These are phyloP conservation scores for Pholis gunnellus DNA, from an alignment of 2,113 vertebrate species.

Conservation along the genomic window DNA sequence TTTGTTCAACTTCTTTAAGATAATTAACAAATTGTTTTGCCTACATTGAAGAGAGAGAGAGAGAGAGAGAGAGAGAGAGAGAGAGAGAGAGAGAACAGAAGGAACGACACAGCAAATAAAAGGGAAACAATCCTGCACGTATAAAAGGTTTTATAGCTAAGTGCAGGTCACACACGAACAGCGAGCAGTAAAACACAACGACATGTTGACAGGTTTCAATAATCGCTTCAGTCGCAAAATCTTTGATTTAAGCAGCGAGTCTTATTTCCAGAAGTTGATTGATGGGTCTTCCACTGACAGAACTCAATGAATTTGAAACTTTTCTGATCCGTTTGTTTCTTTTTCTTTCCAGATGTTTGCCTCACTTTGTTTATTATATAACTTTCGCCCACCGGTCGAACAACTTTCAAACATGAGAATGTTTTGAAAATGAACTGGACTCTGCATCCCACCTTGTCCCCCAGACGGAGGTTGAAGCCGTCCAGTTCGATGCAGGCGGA, in stretches of 20 bases:
- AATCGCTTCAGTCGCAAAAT: conserved; percentile 2
- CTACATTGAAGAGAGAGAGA: neutral
- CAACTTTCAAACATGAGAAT: too few relatives aligned
- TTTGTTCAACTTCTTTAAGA: neutral
- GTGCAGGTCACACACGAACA: conserved; percentile 8
- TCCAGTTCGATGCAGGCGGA: conserved; percentile 90
- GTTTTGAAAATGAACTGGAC: neutral
- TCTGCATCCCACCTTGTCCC: conserved; percentile 86
- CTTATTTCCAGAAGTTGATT: neutral
- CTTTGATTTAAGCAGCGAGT: neutral
- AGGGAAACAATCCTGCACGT: neutral
- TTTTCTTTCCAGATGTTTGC: neutral
- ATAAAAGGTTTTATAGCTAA: conserved; percentile 19
- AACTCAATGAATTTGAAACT: too few relatives aligned
- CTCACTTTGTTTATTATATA: neutral
- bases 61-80: neutral
- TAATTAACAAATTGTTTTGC: neutral
- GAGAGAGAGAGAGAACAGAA: neutral
- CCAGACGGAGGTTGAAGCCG: conserved; percentile 90
- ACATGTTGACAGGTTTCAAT: too few relatives aligned
- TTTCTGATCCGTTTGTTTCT: neutral
- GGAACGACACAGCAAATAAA: neutral
- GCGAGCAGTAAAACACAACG: conserved; percentile 15
- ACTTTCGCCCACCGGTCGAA: too few relatives aligned
- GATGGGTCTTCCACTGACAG: too few relatives aligned